phyloP scores from a whole-genome alignment of 2,113 vertebrate species.

The Antechinus stuartii region DNA sequence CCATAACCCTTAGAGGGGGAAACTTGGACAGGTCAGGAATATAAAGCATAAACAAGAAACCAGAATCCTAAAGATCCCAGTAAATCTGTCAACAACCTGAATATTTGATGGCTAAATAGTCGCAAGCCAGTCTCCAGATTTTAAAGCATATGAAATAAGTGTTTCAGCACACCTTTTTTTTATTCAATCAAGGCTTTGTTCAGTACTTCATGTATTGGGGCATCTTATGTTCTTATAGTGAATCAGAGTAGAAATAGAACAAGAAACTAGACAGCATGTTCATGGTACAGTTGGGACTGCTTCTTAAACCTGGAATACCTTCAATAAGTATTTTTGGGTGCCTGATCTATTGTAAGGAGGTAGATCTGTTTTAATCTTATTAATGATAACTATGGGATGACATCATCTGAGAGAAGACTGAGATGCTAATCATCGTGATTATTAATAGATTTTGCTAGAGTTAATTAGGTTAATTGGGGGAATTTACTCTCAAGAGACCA shows the following conservation, averaged over 20 bases:
- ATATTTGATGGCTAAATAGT: background rate
- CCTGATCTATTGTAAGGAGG: background rate
- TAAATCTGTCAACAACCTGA: background rate
- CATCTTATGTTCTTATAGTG: background rate
- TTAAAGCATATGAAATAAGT: background rate
- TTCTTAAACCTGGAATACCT: background rate
- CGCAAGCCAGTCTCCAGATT: background rate
- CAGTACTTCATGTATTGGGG: background rate
- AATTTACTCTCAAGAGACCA: too few species aligned
- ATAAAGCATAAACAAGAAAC: background rate
- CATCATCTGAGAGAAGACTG: too few species aligned
- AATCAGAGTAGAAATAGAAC: background rate
- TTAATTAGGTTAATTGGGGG: too few species aligned
- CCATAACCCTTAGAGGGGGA: background rate
- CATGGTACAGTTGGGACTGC: background rate
- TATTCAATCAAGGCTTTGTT: background rate
- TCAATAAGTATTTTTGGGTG: background rate
- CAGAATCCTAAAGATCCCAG: background rate
- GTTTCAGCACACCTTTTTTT: background rate
- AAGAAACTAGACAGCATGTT: background rate
- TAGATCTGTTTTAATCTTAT: background rate
- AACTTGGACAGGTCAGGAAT: background rate
- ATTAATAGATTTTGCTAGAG: too few species aligned
- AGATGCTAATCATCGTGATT: too few species aligned
- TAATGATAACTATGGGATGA: too few species aligned